Percentiles rank a stretch among this genome's conserved stretches.
Conservation (phyloP, 1,140 invertebrate species). For the Sitodiplosis mosellana region DNA sequence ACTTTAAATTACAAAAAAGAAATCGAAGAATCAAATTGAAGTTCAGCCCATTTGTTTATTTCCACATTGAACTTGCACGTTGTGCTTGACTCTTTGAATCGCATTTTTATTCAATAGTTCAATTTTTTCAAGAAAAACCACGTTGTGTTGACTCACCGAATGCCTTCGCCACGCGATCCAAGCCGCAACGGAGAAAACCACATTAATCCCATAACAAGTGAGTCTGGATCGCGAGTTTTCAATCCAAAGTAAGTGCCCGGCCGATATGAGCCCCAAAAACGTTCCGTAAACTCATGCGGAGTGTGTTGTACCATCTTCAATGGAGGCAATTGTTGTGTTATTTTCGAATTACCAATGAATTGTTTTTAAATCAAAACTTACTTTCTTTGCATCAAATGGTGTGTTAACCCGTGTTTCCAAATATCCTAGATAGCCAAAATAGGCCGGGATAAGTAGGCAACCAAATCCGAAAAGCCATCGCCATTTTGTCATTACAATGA, state of each 20-base stretch:
- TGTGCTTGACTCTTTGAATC: too few species aligned
- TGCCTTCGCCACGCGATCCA: constrained; percentile 42
- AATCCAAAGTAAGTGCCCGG: constrained; percentile 78
- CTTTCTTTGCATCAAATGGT: constrained; percentile 57
- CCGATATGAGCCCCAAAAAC: constrained; percentile 87
- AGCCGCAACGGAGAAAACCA: constrained; percentile 73
- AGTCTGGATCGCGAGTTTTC: constrained; percentile 72
- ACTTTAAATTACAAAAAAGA: too few species aligned
- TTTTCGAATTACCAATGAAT: not conserved
- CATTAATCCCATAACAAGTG: constrained; percentile 84
- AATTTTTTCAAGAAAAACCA: too few species aligned
- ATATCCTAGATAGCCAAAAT: constrained; percentile 63
- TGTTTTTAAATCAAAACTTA: constrained; percentile 17
- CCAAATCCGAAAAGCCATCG: constrained; percentile 18
- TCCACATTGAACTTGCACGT: too few species aligned
- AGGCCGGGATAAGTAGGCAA: constrained; percentile 38
- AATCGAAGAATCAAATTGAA: not conserved
- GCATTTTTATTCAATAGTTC: too few species aligned
- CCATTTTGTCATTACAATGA: constrained; percentile 10
- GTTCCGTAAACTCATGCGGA: constrained; percentile 51
- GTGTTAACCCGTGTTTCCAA: constrained; percentile 76
- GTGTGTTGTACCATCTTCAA: constrained; percentile 44
- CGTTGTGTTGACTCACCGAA: constrained; percentile 38
- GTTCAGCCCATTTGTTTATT: too few species aligned
- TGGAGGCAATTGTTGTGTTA: not conserved